Base-by-base conservation (phyloP, 2,888 invertebrate genomes). In the Philonicus albiceps region DNA sequence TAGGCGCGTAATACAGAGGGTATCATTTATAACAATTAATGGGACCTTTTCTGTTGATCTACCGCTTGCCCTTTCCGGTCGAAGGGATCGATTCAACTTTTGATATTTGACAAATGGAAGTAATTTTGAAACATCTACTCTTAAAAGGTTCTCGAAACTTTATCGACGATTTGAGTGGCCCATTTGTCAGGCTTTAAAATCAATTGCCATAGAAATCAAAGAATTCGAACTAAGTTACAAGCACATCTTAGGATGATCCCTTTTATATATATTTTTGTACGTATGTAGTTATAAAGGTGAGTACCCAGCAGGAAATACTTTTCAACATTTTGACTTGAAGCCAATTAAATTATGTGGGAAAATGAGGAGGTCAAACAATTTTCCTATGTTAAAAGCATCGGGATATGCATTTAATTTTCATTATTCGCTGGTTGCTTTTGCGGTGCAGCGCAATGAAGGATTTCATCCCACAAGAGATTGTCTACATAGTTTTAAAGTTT, bases 1-100 rank as follows among this genome's bases (percentile, higher is more conserved):
- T 76, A 34, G 34, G 37, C 22, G 76, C 37, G 34, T 40, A 40
- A 19, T 76, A 13, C 40, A 16, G 37, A 76, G 19, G 22, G 40
- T 11, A 31, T 31, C 75, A 40, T 76, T 76, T 40, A 76, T 76
- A 76, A 76, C 40, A 76, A 76, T 76, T 76, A 76, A 76, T 22
- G 76, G 40, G 13, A n/a, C 40, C 34, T 76, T 37, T 37, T 76
- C 34, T 74, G 30, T 34, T 74, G 31, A 34, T 34, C 34, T 37
- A 11, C 76, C 8, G 34, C 16, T 64, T 76, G 76, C 40, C 34
- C 76, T 40, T 76, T 76, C 40, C 22, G 34, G 76, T 34, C 40
- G 40, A 31, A 13, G 40, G 74, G n/a, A 74, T 31, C 64, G 22
- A 64, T 64, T 64, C 64, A 27, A 64, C 27, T 22, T 64, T 64